These are phyloP conservation scores for Theonella swinhoei DNA, from an alignment of 37 sponge, comb jelly and placozoan genomes.

Conservation along the genomic window DNA sequence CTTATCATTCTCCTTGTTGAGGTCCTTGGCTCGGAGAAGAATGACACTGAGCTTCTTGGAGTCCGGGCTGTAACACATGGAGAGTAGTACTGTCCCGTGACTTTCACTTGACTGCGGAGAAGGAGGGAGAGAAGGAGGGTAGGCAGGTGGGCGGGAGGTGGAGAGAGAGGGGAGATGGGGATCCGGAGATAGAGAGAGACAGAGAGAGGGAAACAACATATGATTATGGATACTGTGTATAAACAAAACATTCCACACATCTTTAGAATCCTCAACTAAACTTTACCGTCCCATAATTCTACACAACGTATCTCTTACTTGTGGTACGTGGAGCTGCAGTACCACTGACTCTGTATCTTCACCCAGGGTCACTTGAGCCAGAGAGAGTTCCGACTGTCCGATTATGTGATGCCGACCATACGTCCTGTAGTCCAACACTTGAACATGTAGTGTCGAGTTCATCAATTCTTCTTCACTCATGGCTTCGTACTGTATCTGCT, in stretches of 20 bases:
- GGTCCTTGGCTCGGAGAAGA: constrained; percentile 65
- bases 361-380: constrained; percentile 30
- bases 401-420: constrained; percentile 51
- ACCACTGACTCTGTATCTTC: constrained; percentile 20
- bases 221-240: too few relatives aligned
- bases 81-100: constrained; percentile 45
- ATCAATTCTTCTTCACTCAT: constrained; percentile 54
- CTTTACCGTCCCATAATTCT: neutral
- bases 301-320: constrained; percentile 20
- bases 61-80: constrained; percentile 50
- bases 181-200: neutral
- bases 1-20: constrained; percentile 35
- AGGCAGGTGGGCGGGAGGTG: neutral
- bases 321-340: constrained; percentile 21
- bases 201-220: neutral
- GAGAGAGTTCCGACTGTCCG: constrained; percentile 21
- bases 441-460: constrained; percentile 57
- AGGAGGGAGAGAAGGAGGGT: neutral
- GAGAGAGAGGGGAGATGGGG: constrained; percentile 1
- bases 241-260: too few relatives aligned
- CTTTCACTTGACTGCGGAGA: constrained; percentile 14
- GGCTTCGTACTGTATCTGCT: constrained; percentile 42
- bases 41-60: constrained; percentile 59
- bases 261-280: neutral
- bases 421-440: constrained; percentile 52